phyloP scores from a whole-genome alignment of 2,797 vertebrate species.

The Danio albolineatus region DNA sequence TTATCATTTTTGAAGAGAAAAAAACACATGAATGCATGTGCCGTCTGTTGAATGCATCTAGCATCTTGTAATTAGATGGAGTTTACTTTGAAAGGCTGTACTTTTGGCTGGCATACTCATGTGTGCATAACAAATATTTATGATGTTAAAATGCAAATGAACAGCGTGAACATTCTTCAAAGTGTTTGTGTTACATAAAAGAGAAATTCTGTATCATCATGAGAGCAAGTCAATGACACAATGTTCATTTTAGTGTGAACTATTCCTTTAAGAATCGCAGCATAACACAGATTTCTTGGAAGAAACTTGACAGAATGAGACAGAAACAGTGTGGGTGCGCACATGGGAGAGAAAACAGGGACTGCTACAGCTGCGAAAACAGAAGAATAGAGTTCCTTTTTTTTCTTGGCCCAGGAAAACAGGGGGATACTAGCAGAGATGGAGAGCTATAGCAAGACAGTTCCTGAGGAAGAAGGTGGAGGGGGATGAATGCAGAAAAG shows the following conservation, averaged over 20 bases:
- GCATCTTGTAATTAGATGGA: no score
- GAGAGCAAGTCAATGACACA: background rate
- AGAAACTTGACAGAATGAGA: background rate
- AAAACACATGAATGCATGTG: no score
- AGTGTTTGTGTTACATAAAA: background rate
- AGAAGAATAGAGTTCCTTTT: background rate
- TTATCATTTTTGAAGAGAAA: no score
- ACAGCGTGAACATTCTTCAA: background rate
- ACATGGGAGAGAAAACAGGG: conserved; percentile 1
- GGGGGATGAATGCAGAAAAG: conserved; percentile 7
- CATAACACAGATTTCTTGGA: background rate
- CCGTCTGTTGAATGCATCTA: no score
- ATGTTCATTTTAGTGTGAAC: background rate
- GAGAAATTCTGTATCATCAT: background rate
- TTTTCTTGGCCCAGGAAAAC: background rate
- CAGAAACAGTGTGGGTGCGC: background rate
- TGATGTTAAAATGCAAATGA: background rate
- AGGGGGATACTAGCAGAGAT: background rate
- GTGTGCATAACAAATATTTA: no score
- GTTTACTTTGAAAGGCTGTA: no score
- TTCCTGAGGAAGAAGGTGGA: conserved; percentile 18
- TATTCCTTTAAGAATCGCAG: background rate
- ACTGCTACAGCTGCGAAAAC: conserved; percentile 5
- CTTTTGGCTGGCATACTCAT: no score
- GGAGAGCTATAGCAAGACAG: background rate